phyloP scores from a whole-genome alignment of 2,113 vertebrate genomes.

The Erythrocercus mccallii region DNA sequence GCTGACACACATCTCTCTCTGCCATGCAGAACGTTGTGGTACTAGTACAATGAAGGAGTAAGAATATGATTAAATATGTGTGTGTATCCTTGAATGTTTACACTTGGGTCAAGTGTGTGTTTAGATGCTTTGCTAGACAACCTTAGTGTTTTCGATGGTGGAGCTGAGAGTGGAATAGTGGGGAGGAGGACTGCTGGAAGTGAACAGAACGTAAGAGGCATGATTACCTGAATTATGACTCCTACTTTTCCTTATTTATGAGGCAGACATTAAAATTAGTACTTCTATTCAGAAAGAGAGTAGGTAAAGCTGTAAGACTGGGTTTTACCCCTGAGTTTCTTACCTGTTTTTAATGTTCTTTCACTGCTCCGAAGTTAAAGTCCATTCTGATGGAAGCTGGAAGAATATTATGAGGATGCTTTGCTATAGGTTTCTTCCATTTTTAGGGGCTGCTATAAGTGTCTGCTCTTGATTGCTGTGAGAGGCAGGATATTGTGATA shows the following conservation, averaged over 20 bases:
- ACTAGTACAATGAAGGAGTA: not conserved
- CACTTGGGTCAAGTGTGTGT: not conserved
- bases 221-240: not conserved
- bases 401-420: not conserved
- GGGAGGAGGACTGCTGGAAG: not conserved
- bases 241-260: not conserved
- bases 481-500: not conserved
- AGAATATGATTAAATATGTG: not conserved
- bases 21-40: not conserved
- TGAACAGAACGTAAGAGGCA: not conserved
- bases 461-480: not conserved
- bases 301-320: not conserved
- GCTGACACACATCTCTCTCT: not conserved
- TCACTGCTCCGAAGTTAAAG: not conserved
- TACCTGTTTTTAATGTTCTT: not conserved
- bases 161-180: not conserved
- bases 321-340: not conserved
- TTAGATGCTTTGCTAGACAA: not conserved
- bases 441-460: not conserved
- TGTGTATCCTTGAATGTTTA: not conserved
- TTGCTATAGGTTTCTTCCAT: not conserved
- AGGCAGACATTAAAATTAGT: not conserved
- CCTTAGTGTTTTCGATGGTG: not conserved
- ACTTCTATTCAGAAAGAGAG: not conserved
- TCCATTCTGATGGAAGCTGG: not conserved